A percentile compares a stretch with the other conserved stretches of the same genome.
phyloP scores from a whole-genome alignment of 2,113 vertebrate genomes.

The Sinocyclocheilus rhinocerous region DNA sequence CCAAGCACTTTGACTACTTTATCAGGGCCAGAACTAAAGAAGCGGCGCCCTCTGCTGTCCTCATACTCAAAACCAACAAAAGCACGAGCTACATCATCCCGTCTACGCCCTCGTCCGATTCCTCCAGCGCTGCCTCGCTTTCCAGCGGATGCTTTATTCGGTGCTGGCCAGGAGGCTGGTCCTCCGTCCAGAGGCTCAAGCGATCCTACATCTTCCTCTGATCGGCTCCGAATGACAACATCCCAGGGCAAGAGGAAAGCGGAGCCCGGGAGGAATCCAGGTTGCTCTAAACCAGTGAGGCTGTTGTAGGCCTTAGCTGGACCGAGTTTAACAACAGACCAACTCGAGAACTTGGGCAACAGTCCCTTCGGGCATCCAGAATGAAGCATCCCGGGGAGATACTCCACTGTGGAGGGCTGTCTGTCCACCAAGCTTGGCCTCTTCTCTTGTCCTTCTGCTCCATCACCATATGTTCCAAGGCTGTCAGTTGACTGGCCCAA shows the following conservation, averaged over 20 bases:
- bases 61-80: conserved; percentile 98
- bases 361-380: conserved; percentile 93
- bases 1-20: conserved; percentile 96
- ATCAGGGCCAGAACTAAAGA: conserved; percentile 94
- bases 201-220: conserved; percentile 85
- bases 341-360: conserved; percentile 96
- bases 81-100: conserved; percentile 93
- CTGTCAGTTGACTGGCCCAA: conserved; percentile 94
- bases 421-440: conserved; percentile 91
- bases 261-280: conserved; percentile 92
- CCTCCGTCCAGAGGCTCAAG: conserved; percentile 78
- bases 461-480: conserved; percentile 89
- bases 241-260: conserved; percentile 97
- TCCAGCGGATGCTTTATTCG: conserved; percentile 88
- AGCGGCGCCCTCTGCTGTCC: conserved; percentile 90
- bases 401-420: conserved; percentile 96
- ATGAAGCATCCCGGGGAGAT: conserved; percentile 96
- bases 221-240: conserved; percentile 88
- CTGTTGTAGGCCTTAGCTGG: conserved; percentile 94
- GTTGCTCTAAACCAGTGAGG: conserved; percentile 92
- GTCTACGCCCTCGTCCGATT: conserved; percentile 84
- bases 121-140: conserved; percentile 86
- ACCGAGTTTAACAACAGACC: conserved; percentile 94
- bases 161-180: conserved; percentile 92
- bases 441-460: conserved; percentile 85